Evolutionary conservation across 2,113 vertebrate genomes (phyloP).

Genomic region (Upupa epops): DNA sequence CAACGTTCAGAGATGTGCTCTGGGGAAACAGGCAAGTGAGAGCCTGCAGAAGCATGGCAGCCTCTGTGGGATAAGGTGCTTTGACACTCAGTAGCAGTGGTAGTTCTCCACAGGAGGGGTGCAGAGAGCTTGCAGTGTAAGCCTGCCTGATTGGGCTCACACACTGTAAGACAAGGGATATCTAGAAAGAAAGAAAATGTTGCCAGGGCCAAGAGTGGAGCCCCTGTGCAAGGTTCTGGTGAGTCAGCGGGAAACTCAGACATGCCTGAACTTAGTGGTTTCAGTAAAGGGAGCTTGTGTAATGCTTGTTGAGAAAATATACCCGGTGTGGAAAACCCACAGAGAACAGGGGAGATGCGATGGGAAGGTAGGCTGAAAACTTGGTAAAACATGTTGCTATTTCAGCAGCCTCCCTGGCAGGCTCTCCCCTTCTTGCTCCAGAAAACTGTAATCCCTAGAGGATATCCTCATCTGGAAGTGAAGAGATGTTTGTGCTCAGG

Average conservation of each 20-base stretch:
- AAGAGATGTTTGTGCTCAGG: background rate
- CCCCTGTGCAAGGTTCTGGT: background rate
- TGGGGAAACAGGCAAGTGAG: background rate
- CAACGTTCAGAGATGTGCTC: background rate
- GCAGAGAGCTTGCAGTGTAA: background rate
- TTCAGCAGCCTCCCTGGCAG: background rate
- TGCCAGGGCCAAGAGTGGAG: background rate
- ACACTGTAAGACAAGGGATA: background rate
- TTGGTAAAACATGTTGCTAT: background rate
- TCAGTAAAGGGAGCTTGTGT: background rate
- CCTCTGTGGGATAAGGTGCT: background rate
- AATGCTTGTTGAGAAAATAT: background rate
- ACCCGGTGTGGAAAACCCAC: background rate
- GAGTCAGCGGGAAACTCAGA: background rate
- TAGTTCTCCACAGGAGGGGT: background rate
- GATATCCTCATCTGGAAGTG: background rate
- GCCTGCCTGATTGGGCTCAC: background rate
- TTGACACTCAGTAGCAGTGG: background rate
- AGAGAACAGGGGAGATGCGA: background rate
- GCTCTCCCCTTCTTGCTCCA: background rate
- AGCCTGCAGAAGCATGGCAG: background rate
- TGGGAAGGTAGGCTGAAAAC: background rate
- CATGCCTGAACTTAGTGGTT: background rate
- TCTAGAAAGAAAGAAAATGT: background rate
- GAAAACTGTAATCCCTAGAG: background rate